Evolutionary conservation across 2,888 invertebrate genomes (phyloP).

Genomic region (Rhabditoides inermis): DNA sequence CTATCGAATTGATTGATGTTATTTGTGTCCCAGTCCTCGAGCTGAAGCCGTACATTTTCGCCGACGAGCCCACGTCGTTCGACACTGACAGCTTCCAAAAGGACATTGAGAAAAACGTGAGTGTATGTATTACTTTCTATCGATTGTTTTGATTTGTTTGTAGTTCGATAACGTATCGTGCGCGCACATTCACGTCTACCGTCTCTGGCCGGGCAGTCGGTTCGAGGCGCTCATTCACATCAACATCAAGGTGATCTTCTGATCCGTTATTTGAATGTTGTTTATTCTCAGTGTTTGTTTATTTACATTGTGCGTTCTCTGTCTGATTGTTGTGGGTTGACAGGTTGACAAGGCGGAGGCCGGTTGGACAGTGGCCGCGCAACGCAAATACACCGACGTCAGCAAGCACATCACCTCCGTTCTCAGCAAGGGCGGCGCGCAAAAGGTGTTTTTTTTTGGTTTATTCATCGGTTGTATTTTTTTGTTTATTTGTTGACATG

Average conservation of each 20-base stretch:
- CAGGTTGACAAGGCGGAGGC: conserved; percentile 4
- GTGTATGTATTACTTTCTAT: background rate
- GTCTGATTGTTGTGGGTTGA: too few species aligned
- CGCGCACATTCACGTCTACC: conserved; percentile 16
- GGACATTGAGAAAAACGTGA: conserved; percentile 8
- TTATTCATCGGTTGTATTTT: too few species aligned
- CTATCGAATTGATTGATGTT: background rate
- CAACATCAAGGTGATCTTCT: conserved; percentile 4
- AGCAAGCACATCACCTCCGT: conserved; percentile 4
- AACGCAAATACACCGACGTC: conserved; percentile 1
- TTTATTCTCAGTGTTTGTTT: too few species aligned
- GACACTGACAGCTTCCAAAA: conserved; percentile 10
- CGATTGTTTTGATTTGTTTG: background rate
- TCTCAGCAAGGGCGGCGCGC: conserved; percentile 6
- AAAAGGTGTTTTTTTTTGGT: conserved; percentile 5
- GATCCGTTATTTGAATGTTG: background rate
- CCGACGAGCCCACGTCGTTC: conserved; percentile 12
- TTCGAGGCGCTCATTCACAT: conserved; percentile 17
- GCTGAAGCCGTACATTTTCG: conserved; percentile 13
- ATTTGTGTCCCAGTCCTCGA: conserved; percentile 5
- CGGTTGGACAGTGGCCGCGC: background rate
- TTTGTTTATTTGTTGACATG: too few species aligned
- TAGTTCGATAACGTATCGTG: conserved; percentile 9
- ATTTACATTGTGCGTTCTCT: too few species aligned
- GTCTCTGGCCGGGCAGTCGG: conserved; percentile 10